A percentile compares a stretch with the other conserved stretches of the same genome.
Conservation (phyloP, 1,140 invertebrate species). For the Musca vetustissima region DNA sequence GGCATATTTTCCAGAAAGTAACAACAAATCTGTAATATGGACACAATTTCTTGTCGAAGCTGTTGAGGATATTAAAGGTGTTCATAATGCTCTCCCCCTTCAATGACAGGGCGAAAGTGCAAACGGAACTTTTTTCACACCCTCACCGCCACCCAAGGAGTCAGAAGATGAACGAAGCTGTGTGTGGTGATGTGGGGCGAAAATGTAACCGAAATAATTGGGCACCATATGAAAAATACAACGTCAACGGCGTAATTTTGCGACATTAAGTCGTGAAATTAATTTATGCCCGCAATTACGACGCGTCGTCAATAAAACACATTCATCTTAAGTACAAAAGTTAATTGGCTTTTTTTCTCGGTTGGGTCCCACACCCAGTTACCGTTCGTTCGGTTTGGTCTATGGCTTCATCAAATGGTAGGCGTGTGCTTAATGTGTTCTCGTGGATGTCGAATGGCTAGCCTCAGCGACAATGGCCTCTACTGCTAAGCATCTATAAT, state of each 20-base stretch:
- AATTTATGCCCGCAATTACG: slow-evolving; percentile 57
- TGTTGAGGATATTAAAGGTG: background rate
- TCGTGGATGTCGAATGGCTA: no score
- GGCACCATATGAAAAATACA: slow-evolving; percentile 32
- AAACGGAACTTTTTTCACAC: background rate
- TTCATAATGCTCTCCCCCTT: background rate
- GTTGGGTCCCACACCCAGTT: no score
- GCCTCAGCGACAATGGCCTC: background rate
- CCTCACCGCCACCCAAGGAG: background rate
- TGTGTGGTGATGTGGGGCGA: background rate
- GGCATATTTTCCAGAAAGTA: background rate
- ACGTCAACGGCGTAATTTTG: slow-evolving; percentile 47
- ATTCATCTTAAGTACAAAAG: slow-evolving; percentile 38
- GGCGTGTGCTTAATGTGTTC: no score
- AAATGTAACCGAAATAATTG: slow-evolving; percentile 11
- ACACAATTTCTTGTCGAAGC: background rate
- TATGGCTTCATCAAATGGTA: no score
- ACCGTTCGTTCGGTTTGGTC: background rate
- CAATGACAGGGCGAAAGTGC: background rate
- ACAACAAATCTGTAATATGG: background rate
- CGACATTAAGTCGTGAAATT: slow-evolving; percentile 50
- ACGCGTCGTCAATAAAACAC: slow-evolving; percentile 55
- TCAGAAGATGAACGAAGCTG: no score
- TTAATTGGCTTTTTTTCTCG: slow-evolving; percentile 32
- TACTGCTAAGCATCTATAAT: slow-evolving; percentile 21